Percentiles rank a stretch among this genome's conserved stretches.
These are phyloP conservation scores for Mystacides longicornis DNA, from an alignment of 2,888 invertebrate genomes.

Conservation along the genomic window DNA sequence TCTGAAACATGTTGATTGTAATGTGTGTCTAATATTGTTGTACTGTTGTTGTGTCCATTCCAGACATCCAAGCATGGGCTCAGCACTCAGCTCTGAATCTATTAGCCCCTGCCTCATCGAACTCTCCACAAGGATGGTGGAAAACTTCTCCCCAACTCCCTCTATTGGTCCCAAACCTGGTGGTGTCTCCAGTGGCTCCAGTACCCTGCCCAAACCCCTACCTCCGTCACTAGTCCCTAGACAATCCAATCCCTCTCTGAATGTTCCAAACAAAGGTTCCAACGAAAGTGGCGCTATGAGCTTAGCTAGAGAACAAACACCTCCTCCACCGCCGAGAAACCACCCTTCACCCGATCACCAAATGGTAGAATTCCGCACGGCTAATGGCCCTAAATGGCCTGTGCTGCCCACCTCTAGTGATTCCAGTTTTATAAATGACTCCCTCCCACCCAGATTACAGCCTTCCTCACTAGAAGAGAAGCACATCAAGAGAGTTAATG, in stretches of 20 bases:
- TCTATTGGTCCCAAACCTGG: slow-evolving; percentile 19
- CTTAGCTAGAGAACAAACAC: slow-evolving; percentile 9
- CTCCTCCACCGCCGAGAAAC: slow-evolving; percentile 30
- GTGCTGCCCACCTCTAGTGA: background rate
- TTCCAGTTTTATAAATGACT: slow-evolving; percentile 13
- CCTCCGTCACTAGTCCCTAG: slow-evolving; percentile 11
- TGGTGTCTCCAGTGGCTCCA: slow-evolving; percentile 4
- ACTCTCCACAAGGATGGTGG: slow-evolving; percentile 21
- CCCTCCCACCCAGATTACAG: slow-evolving; percentile 18
- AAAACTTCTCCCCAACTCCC: slow-evolving; percentile 17
- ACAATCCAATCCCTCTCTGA: slow-evolving; percentile 9
- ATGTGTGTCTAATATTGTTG: no score
- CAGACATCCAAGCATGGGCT: slow-evolving; percentile 15
- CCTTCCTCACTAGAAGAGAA: slow-evolving; percentile 19
- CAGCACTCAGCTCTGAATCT: slow-evolving; percentile 5
- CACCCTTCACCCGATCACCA: slow-evolving; percentile 24
- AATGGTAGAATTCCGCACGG: slow-evolving; percentile 22
- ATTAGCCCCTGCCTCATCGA: slow-evolving; percentile 20
- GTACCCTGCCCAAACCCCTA: slow-evolving; percentile 7
- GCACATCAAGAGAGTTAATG: slow-evolving; percentile 22
- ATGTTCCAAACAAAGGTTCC: slow-evolving; percentile 14
- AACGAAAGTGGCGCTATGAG: slow-evolving; percentile 14
- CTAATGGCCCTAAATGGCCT: slow-evolving; percentile 21
- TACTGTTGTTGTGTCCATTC: background rate
- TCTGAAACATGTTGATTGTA: no score